These are phyloP conservation scores for Lepidonotus clava DNA, from an alignment of 2,888 invertebrate species.

Conservation along the genomic window DNA sequence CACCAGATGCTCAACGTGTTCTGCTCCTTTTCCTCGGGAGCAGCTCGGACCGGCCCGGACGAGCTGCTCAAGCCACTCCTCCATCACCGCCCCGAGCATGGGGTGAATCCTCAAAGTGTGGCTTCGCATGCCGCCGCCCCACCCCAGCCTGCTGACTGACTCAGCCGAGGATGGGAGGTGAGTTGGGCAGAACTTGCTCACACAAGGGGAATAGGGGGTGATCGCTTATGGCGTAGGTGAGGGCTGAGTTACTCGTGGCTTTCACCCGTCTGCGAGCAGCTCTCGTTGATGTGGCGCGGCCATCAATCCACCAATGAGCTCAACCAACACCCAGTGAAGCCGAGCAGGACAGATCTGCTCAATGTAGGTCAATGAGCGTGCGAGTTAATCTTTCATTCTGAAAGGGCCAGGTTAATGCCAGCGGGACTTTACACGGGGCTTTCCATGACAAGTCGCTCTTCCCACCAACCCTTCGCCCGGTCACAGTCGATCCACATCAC, in stretches of 20 bases:
- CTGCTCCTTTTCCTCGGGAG: neutral
- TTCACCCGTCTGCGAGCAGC: neutral
- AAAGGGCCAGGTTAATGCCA: neutral
- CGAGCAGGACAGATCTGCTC: slow-evolving; percentile 17
- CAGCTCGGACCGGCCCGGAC: neutral
- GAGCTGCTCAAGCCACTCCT: neutral
- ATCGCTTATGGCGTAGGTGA: too few relatives aligned
- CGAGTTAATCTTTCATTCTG: slow-evolving; percentile 18
- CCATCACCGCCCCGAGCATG: neutral
- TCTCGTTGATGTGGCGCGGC: neutral
- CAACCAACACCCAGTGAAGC: neutral
- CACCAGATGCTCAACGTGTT: neutral
- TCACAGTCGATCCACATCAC: neutral
- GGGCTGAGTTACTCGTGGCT: too few relatives aligned
- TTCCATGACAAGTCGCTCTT: neutral
- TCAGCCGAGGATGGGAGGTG: neutral
- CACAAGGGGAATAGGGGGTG: neutral
- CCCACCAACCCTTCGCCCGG: neutral
- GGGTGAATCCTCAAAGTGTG: too few relatives aligned
- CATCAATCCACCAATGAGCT: neutral
- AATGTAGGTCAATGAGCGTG: slow-evolving; percentile 10
- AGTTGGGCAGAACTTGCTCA: neutral
- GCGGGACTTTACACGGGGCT: neutral
- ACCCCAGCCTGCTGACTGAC: neutral
- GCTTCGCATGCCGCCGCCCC: neutral